A percentile compares a stretch with the other conserved stretches of the same genome.
phyloP scores from a whole-genome alignment of 1,140 invertebrate genomes.

The Pogonus chalceus region DNA sequence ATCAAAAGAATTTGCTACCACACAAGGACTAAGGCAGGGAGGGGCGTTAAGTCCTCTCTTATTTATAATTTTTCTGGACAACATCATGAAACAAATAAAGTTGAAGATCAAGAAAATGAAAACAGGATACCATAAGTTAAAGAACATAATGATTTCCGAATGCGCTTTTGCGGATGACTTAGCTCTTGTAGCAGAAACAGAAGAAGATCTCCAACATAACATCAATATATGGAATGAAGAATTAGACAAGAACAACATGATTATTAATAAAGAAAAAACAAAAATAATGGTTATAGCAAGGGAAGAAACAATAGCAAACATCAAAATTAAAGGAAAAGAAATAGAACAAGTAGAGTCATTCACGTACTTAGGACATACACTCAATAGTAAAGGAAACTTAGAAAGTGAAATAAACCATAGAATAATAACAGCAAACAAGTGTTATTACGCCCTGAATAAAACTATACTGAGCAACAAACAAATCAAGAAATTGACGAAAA shows the following conservation, averaged over 20 bases:
- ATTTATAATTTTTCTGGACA: constrained; percentile 2
- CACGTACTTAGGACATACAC: neutral
- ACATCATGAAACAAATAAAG: neutral
- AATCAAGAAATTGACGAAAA: neutral
- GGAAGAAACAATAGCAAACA: neutral
- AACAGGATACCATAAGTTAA: neutral
- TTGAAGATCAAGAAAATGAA: neutral
- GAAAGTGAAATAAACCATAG: neutral
- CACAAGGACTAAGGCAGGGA: neutral
- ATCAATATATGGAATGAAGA: neutral
- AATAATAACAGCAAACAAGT: neutral
- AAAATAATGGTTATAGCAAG: constrained; percentile 2
- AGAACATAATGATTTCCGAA: neutral
- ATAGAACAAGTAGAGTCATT: constrained; percentile 1
- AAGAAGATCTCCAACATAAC: constrained; percentile 2
- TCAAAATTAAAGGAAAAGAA: neutral
- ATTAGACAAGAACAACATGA: neutral
- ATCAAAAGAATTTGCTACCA: neutral
- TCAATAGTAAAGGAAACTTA: constrained; percentile 15
- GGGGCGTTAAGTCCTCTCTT: neutral
- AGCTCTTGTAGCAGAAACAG: neutral
- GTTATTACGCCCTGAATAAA: constrained; percentile 8
- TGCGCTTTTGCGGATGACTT: neutral
- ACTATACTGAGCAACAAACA: constrained; percentile 3
- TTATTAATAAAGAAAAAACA: neutral